phyloP scores from a whole-genome alignment of 2,797 vertebrate species.

The Acrossocheilus wenchowensis region DNA sequence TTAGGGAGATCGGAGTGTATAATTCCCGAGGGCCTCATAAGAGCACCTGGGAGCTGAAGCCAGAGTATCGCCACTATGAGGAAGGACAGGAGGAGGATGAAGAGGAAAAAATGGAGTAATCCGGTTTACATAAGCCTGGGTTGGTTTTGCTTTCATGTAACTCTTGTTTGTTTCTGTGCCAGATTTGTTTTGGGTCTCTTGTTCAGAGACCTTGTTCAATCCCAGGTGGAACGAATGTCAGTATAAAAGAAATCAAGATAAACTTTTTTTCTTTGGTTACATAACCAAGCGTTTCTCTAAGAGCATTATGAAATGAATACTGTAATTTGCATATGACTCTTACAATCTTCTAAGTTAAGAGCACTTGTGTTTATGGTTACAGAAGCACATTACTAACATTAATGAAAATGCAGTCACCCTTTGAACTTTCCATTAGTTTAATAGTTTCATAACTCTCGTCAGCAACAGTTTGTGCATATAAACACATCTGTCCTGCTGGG shows the following conservation, averaged over 20 bases:
- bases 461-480: not conserved
- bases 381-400: slow-evolving; percentile 17
- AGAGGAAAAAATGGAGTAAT: slow-evolving; percentile 79
- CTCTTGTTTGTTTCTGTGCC: slow-evolving; percentile 8
- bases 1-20: slow-evolving; percentile 92
- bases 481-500: not conserved
- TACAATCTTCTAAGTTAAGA: slow-evolving; percentile 1
- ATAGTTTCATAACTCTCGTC: not conserved
- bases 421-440: not conserved
- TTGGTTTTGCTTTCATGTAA: not conserved
- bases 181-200: slow-evolving; percentile 2
- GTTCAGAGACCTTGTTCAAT: not conserved
- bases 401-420: slow-evolving; percentile 14
- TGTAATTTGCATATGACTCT: slow-evolving; percentile 31
- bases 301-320: slow-evolving; percentile 37
- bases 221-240: not conserved
- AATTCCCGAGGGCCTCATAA: slow-evolving; percentile 94
- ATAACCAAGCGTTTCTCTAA: slow-evolving; percentile 23
- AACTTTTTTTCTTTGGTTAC: not conserved
- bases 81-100: slow-evolving; percentile 65
- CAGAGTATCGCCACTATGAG: slow-evolving; percentile 92
- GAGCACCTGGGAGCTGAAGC: slow-evolving; percentile 96
- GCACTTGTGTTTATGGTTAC: not conserved
- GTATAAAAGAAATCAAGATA: slow-evolving; percentile 16
- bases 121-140: not conserved